phyloP scores from a whole-genome alignment of 1,140 invertebrate species.

The Heterodera schachtii region DNA sequence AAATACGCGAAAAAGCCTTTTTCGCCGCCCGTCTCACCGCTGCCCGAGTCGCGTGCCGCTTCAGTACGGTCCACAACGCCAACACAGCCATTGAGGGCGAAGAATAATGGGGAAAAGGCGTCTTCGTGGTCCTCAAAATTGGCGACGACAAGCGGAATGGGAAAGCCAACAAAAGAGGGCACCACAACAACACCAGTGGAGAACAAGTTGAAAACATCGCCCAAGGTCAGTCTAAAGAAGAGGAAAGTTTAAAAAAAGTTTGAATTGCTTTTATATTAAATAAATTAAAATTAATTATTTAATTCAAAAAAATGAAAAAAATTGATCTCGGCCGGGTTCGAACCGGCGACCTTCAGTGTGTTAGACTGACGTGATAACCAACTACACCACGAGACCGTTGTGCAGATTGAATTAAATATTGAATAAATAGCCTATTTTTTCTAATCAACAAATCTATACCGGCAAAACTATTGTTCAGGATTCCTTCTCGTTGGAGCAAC shows the following conservation, averaged over 20 bases:
- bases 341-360: slow-evolving; percentile 32
- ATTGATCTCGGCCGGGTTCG: slow-evolving; percentile 22
- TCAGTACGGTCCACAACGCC: slow-evolving; percentile 2
- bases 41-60: slow-evolving; percentile 18
- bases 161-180: not conserved
- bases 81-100: not conserved
- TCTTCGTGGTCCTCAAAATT: not conserved
- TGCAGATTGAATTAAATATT: not conserved
- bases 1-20: slow-evolving; percentile 5
- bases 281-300: slow-evolving; percentile 1
- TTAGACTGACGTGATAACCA: slow-evolving; percentile 29
- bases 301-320: slow-evolving; percentile 6
- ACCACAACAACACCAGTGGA: not conserved
- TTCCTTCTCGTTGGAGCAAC: not conserved
- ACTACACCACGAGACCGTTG: slow-evolving; percentile 19
- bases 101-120: not conserved
- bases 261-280: slow-evolving; percentile 7
- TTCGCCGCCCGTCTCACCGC: not conserved
- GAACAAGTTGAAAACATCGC: not conserved
- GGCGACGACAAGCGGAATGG: too few species aligned
- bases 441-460: not conserved
- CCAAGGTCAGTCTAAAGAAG: not conserved
- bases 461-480: not conserved
- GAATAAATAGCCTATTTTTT: too few species aligned
- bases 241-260: not conserved